Evolutionary conservation across 2,113 vertebrate genomes (phyloP).

Genomic region (Pipra filicauda): DNA sequence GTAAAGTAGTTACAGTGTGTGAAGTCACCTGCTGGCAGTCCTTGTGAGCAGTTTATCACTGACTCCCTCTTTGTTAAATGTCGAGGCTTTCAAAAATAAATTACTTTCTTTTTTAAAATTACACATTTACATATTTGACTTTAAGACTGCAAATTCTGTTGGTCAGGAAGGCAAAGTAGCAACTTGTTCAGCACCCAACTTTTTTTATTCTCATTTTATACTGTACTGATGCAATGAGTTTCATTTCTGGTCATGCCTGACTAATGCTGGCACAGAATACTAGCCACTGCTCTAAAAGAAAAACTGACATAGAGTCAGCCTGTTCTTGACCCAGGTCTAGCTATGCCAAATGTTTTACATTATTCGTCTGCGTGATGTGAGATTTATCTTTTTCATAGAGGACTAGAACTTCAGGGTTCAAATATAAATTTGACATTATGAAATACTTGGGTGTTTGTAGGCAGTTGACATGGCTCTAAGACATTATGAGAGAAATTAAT

Average conservation of each 20-base stretch:
- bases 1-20: background rate
- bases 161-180: background rate
- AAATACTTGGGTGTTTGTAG: background rate
- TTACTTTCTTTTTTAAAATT: background rate
- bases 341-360: background rate
- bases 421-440: background rate
- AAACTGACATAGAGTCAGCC: background rate
- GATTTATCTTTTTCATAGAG: background rate
- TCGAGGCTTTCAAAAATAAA: slow-evolving; percentile 8
- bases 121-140: background rate
- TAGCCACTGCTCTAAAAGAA: background rate
- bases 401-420: background rate
- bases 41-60: slow-evolving; percentile 36
- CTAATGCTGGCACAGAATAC: background rate
- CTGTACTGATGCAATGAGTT: background rate
- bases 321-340: background rate
- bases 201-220: background rate
- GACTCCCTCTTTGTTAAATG: background rate
- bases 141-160: background rate
- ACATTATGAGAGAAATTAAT: background rate
- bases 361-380: background rate
- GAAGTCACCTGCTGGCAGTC: slow-evolving; percentile 25
- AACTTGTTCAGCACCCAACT: background rate
- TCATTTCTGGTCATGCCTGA: background rate
- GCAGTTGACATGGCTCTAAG: background rate